Base-by-base conservation (phyloP, 2,797 vertebrate species). In the Ctenosaura bakeri region DNA sequence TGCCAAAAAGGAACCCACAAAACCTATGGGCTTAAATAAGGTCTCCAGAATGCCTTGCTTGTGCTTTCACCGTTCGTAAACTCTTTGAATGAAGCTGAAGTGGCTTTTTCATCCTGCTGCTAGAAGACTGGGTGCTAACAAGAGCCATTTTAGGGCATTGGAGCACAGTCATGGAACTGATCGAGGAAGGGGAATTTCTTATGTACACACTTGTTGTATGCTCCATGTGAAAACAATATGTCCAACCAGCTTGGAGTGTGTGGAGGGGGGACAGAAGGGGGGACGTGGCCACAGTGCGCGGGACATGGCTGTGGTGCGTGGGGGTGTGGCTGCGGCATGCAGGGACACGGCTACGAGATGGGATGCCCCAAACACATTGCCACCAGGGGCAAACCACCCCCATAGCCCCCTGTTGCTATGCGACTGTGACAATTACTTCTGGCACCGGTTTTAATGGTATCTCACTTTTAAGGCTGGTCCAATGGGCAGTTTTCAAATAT, bases 1-100 rank as follows among this genome's bases (percentile, higher is more conserved):
- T 96, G 94, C 95, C 97, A 96, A 93, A 94, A 94, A 64, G 26
- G 66, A 83, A 59, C 93, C 95, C 95, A 0, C 96, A 97, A 93
- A 95, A 92, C 91, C 95, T 92, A 81, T 96, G 46, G 91, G 88
- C 93, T 96, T 95, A 96, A 97, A 92, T 90, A 94, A 95, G 77
- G 89, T 59, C 83, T 95, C 83, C 77, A 91, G 90, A 56, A 83
- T 64, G 71, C 29, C 35, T 82, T 81, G 52, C 32, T 80, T 0
- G 12, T 80, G 88, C 93, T 95, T 94, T 94, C 94, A 96, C 91
- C 46, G 62, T 95, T 95, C 90, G 93, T 88, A 90, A 97, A 95
- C 90, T 90, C 94, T 89, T 95, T 95, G 94, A 89, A 91, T 66
- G 91, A 89, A 95, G 86, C 79, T 88, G 78, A 93, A 92, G 80